phyloP scores from a whole-genome alignment of 2,888 invertebrate genomes.

The Sceliomorpha sp. region DNA sequence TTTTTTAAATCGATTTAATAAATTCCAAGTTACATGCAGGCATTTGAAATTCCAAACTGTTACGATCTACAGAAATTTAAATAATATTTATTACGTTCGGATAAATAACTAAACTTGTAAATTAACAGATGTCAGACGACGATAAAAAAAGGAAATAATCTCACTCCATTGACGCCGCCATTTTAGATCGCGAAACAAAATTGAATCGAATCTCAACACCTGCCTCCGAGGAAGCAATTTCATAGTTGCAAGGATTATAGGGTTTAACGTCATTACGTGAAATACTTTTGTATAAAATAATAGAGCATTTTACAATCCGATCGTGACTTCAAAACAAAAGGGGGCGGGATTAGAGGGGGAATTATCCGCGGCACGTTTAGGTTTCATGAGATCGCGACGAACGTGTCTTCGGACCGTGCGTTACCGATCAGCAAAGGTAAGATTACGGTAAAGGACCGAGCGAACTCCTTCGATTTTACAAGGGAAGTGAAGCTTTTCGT shows the following conservation, averaged over 20 bases:
- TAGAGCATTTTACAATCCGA: slow-evolving; percentile 55
- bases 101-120: too few relatives aligned
- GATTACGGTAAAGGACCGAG: slow-evolving; percentile 39
- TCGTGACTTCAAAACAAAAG: slow-evolving; percentile 35
- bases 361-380: slow-evolving; percentile 45
- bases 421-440: slow-evolving; percentile 19
- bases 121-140: too few relatives aligned
- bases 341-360: slow-evolving; percentile 13
- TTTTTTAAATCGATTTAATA: too few relatives aligned
- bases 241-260: slow-evolving; percentile 67
- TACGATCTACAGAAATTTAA: too few relatives aligned
- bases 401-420: slow-evolving; percentile 41
- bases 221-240: slow-evolving; percentile 67
- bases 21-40: too few relatives aligned
- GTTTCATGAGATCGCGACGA: slow-evolving; percentile 38
- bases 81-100: too few relatives aligned
- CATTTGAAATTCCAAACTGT: too few relatives aligned
- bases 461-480: slow-evolving; percentile 31
- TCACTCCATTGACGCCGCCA: slow-evolving; percentile 26
- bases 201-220: slow-evolving; percentile 69
- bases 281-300: slow-evolving; percentile 55
- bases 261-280: slow-evolving; percentile 62
- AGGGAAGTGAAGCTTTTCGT: slow-evolving; percentile 18
- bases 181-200: slow-evolving; percentile 47
- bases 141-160: too few relatives aligned